Evolutionary conservation across 1,140 invertebrate genomes (phyloP).

Genomic region (Hirudo medicinalis): DNA sequence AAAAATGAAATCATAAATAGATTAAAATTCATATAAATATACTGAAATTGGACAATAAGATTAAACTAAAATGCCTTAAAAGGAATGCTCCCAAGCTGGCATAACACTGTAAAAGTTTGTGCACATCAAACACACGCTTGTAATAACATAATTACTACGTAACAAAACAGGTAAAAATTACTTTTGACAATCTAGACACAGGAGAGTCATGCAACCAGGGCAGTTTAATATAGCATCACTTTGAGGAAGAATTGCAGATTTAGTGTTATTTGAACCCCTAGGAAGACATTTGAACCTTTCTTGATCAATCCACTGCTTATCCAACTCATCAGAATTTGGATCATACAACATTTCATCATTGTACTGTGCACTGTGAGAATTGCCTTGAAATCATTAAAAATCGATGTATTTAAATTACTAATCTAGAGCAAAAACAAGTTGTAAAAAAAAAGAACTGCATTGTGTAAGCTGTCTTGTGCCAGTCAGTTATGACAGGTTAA

Average conservation of each 20-base stretch:
- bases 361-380: neutral
- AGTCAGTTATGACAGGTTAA: too few species aligned
- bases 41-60: too few species aligned
- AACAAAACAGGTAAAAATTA: slow-evolving; percentile 26
- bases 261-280: slow-evolving; percentile 26
- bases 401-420: too few species aligned
- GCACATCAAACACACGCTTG: too few species aligned
- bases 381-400: too few species aligned
- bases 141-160: neutral
- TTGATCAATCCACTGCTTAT: slow-evolving; percentile 48
- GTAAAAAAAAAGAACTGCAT: too few species aligned
- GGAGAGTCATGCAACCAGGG: slow-evolving; percentile 50
- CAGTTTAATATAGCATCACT: slow-evolving; percentile 53
- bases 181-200: slow-evolving; percentile 52
- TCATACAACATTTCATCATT: slow-evolving; percentile 50
- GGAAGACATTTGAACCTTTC: slow-evolving; percentile 33
- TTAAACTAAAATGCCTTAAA: too few species aligned
- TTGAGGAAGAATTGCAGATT: slow-evolving; percentile 23
- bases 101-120: too few species aligned
- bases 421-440: too few species aligned
- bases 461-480: too few species aligned
- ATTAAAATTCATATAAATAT: neutral
- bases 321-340: slow-evolving; percentile 48
- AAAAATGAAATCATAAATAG: slow-evolving; percentile 23
- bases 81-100: neutral